Base-by-base conservation (phyloP, 1,140 invertebrate species). In the Drosophila nannoptera region DNA sequence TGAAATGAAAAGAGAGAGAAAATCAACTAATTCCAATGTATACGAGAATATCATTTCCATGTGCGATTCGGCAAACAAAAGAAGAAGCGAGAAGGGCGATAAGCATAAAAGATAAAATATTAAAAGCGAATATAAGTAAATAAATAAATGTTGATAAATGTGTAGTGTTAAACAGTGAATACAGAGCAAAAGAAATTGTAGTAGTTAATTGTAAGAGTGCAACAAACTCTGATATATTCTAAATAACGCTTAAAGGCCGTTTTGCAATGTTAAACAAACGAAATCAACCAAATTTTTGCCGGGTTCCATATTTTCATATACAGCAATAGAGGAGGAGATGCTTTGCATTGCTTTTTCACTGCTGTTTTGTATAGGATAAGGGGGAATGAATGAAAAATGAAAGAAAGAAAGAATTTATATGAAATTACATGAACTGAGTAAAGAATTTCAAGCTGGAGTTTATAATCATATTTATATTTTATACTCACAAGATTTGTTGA, bases 101-200 rank as follows among this genome's bases (percentile, higher is more conserved):
- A 22, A 22, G 46, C 46, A 64, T 36, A 48, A 69, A 65, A 59
- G 16, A 45, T 73, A 83, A 68, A 62, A 65, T 48, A 70, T 60
- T 22, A 2, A 22, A 66, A 67, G 83, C 62, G 75, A 50, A 64
- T 67, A 81, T 55, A 60, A 38, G 62, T 62, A 49, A 60, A 59
- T 52, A 72, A 64, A 64, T 86, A 81, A 86, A 86, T 86, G 81
- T 86, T 86, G 81, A 81, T 86, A 81, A 86, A 86, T 86, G 81
- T 86, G 81, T 86, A 86, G 81, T 86, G 74, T 86, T 86, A 86
- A 86, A 36, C 29, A 77, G 59, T 67, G 60, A 61, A 73, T 48
- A 54, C 36, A 59, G 73, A 50, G 14, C 40, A 56, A 61, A 42
- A 43, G 7, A 54, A 52, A 66, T 36, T 66, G 60, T 58, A n/a